Percentiles rank a stretch among this genome's conserved stretches.
Conservation (phyloP, 2,888 invertebrate genomes). For the Nephrotoma appendiculata region DNA sequence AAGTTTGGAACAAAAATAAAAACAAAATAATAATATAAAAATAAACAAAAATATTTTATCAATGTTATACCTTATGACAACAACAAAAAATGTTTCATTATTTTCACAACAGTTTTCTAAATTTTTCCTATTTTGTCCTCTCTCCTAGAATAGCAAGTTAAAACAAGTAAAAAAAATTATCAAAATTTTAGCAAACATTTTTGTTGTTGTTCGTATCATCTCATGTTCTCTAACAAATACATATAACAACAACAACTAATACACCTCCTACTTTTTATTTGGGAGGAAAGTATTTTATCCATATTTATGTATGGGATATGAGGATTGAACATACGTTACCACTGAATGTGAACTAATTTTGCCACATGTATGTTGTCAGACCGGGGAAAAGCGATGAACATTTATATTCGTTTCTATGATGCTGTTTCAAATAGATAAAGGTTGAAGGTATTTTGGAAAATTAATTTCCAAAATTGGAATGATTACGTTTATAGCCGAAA, state of each 20-base stretch:
- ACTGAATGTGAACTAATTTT: conserved; percentile 5
- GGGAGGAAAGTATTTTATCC: background rate
- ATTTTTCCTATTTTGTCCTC: background rate
- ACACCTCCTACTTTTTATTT: background rate
- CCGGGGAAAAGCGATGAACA: background rate
- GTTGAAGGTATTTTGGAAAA: background rate
- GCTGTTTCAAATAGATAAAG: background rate
- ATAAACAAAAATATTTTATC: background rate
- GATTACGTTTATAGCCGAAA: background rate
- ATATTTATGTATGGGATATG: background rate
- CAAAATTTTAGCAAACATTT: background rate
- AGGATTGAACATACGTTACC: conserved; percentile 2
- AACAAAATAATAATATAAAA: background rate
- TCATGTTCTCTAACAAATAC: background rate
- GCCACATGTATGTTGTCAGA: conserved; percentile 5
- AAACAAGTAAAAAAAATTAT: background rate
- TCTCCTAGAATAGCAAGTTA: background rate
- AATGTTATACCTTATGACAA: background rate
- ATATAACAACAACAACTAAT: background rate
- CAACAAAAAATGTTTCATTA: background rate
- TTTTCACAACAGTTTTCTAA: background rate
- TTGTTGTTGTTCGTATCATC: background rate
- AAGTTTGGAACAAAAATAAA: background rate
- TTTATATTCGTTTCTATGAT: background rate
- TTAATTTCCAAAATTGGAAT: background rate